Percentiles rank a stretch among this genome's conserved stretches.
phyloP scores from a whole-genome alignment of 2,113 vertebrate species.

The Xenus cinereus region DNA sequence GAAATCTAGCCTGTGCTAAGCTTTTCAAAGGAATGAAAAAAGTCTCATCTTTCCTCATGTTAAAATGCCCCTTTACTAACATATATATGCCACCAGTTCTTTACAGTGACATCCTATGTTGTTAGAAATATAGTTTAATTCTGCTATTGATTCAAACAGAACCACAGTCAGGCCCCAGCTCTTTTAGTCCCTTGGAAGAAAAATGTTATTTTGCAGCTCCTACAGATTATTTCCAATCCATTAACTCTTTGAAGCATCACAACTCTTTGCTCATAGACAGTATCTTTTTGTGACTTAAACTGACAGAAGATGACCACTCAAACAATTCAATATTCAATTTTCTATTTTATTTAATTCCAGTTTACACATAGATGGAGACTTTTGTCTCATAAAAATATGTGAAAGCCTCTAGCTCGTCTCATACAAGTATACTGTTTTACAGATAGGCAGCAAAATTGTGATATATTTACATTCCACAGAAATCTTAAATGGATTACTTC shows the following conservation, averaged over 20 bases:
- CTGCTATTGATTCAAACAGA: not conserved
- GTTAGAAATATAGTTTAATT: not conserved
- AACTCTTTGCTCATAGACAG: not conserved
- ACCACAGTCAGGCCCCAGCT: not conserved
- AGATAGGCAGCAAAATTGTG: not conserved
- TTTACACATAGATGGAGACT: not conserved
- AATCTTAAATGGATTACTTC: constrained; percentile 2
- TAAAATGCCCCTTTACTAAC: not conserved
- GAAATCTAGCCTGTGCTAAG: not conserved
- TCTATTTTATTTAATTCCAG: not conserved
- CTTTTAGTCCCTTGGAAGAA: not conserved
- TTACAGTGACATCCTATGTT: not conserved
- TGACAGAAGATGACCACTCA: not conserved
- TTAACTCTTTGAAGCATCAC: not conserved
- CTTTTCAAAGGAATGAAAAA: not conserved
- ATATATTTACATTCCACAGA: not conserved
- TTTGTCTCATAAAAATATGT: not conserved
- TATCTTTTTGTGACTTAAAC: not conserved
- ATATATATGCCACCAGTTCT: not conserved
- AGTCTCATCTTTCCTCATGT: not conserved
- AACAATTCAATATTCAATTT: not conserved
- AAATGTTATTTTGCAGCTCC: not conserved
- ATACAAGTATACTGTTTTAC: not conserved
- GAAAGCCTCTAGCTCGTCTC: not conserved
- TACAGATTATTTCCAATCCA: not conserved